These are phyloP conservation scores for Cavia porcellus DNA, from an alignment of 2,113 vertebrate genomes.

Conservation along the genomic window DNA sequence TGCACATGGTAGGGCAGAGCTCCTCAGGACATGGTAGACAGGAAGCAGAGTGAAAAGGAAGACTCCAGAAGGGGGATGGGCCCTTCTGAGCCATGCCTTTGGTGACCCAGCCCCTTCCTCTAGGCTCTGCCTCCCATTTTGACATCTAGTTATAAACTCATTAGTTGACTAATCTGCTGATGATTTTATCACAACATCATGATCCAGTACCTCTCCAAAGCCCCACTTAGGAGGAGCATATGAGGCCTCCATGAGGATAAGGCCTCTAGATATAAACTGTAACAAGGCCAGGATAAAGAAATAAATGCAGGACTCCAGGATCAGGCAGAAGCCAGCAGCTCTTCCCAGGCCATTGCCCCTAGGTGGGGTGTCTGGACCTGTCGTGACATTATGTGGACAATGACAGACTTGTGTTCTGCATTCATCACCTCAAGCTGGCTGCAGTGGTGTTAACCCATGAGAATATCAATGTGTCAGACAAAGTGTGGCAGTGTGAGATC, in stretches of 20 bases:
- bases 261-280: not conserved
- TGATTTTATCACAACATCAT: not conserved
- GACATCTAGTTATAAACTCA: not conserved
- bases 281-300: not conserved
- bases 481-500: not conserved
- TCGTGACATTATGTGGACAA: not conserved
- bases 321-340: not conserved
- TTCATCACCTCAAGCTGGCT: not conserved
- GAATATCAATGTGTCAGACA: not conserved
- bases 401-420: not conserved
- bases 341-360: not conserved
- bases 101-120: not conserved
- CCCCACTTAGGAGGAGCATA: not conserved
- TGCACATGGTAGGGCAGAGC: not conserved
- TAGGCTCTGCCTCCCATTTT: not conserved
- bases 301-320: not conserved
- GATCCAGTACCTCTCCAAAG: not conserved
- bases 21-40: not conserved
- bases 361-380: not conserved
- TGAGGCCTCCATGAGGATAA: not conserved
- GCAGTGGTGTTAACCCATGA: not conserved
- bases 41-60: not conserved
- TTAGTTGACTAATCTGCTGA: not conserved
- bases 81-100: not conserved
- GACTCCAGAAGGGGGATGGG: too few species aligned